Conservation (phyloP, 2,888 invertebrate genomes). For the Chymomyza amoena region DNA sequence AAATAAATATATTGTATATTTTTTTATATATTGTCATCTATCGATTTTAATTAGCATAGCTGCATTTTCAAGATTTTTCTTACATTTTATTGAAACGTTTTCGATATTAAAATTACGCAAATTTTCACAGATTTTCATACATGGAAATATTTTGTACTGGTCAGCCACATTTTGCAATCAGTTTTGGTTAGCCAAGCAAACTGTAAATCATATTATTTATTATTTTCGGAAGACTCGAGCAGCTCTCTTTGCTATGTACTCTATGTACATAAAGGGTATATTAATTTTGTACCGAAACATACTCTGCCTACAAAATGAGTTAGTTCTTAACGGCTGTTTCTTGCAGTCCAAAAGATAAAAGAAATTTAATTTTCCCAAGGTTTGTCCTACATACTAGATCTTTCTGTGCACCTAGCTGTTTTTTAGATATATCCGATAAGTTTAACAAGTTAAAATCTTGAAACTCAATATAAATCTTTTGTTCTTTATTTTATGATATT, state of each 20-base stretch:
- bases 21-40: not conserved
- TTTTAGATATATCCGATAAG: too few species aligned
- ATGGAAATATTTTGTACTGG: slow-evolving; percentile 1
- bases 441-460: too few species aligned
- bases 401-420: too few species aligned
- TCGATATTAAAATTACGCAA: not conserved
- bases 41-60: not conserved
- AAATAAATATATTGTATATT: not conserved
- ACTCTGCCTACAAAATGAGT: too few species aligned
- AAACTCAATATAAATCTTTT: too few species aligned
- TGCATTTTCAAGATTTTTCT: not conserved
- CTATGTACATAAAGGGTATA: too few species aligned
- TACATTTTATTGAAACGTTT: not conserved
- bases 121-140: not conserved
- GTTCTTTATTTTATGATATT: too few species aligned
- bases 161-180: slow-evolving; percentile 2
- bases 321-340: too few species aligned
- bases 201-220: not conserved
- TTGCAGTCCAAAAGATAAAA: too few species aligned
- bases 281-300: too few species aligned
- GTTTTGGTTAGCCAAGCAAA: not conserved
- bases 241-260: not conserved
- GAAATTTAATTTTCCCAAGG: too few species aligned
- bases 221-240: not conserved
- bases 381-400: too few species aligned